Evolutionary conservation across 2,888 invertebrate genomes (phyloP), one percentile per base, ranked within the genome.

Genomic region (Drosophila histrio): DNA sequence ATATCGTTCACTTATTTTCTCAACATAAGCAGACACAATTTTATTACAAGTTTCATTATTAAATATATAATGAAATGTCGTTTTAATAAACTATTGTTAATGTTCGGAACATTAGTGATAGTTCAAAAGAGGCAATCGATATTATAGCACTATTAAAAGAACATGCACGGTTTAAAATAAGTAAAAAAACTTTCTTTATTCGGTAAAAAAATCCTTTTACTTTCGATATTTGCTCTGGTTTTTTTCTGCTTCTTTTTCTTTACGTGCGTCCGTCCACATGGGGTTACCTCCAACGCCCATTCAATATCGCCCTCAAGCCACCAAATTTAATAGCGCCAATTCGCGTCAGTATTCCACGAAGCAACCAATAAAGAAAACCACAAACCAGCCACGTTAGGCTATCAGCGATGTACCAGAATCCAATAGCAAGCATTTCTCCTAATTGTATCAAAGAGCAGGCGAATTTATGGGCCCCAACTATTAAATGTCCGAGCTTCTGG

Each of bases 381-480:
- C 59, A 78, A 68, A 28, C 56, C 60, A 39, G 47, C 62, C 77
- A 67, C 49, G 69, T 58, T 47, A 15, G 34, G 60, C 68, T 75
- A 87, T 76, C 88, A 75, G 69, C 69, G 79, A 79, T 87, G 76
- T 78, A 68, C 70, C 60, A 62, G 65, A 72, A 77, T 61, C 84
- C 70, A 77, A 80, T 77, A 65, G 64, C 69, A 54, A 66, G 71
- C 71, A 75, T 68, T 77, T 72, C 63, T 52, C 66, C 83, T 80
- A 87, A 83, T 83, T 83, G 87, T 77, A 72, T 74, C 75, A 67
- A 72, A 65, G 77, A 53, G 67, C 78, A 22, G 56, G 60, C 68
- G 78, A 88, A 83, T 83, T 83, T 88, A 83, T 73, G 67, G 70
- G 63, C 52, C 30, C 41, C 66, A 69, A 69, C 83, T 86, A 77